Evolutionary conservation across 2,888 invertebrate species (phyloP).

Genomic region (Zygogramma bicolorata): DNA sequence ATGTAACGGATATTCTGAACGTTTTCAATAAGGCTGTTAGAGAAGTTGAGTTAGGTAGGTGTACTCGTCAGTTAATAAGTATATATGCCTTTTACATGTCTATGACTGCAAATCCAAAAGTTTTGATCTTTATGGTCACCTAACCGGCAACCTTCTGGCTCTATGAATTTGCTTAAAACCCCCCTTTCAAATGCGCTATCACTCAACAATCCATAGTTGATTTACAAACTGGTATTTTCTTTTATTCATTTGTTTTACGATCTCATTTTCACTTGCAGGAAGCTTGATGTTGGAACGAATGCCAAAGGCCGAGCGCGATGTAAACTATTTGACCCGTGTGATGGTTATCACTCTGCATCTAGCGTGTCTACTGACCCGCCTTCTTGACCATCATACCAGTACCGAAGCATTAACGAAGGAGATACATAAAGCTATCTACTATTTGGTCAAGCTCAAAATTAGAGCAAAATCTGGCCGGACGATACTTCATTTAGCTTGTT

Average conservation of each 20-base stretch:
- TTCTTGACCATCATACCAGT: slow-evolving; percentile 68
- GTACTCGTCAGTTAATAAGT: too few relatives aligned
- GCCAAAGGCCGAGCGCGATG: slow-evolving; percentile 77
- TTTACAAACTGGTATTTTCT: too few relatives aligned
- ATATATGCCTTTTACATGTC: too few relatives aligned
- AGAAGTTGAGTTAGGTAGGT: slow-evolving; percentile 79
- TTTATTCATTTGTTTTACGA: too few relatives aligned
- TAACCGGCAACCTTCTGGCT: too few relatives aligned
- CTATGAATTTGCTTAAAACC: too few relatives aligned
- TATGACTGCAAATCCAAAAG: too few relatives aligned
- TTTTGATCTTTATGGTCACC: too few relatives aligned
- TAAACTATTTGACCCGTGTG: slow-evolving; percentile 84
- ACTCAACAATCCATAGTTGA: too few relatives aligned
- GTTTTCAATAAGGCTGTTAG: slow-evolving; percentile 87
- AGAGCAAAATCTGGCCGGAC: slow-evolving; percentile 75
- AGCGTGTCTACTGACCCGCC: slow-evolving; percentile 80
- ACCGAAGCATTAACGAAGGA: slow-evolving; percentile 66
- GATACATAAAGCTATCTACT: slow-evolving; percentile 81
- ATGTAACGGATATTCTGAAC: slow-evolving; percentile 84
- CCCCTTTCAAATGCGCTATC: too few relatives aligned
- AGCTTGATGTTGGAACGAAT: slow-evolving; percentile 72
- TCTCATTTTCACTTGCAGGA: slow-evolving; percentile 29
- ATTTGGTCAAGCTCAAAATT: slow-evolving; percentile 79
- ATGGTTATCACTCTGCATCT: slow-evolving; percentile 88
- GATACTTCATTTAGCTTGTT: slow-evolving; percentile 86